Conservation (phyloP, 1,140 invertebrate species). For the Helicoverpa zea region DNA sequence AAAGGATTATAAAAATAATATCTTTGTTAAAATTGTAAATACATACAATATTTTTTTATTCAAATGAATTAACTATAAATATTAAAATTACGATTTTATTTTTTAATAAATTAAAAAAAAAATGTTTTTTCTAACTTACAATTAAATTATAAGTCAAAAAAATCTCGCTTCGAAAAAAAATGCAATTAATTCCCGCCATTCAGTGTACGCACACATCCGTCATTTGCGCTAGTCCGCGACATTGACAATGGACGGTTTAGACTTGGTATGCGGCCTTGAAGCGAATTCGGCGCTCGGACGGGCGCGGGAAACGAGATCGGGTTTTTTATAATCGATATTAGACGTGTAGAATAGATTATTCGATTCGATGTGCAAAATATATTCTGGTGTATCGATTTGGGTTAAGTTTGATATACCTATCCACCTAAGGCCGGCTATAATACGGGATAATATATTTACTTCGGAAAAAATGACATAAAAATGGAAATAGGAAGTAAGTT, state of each 20-base stretch:
- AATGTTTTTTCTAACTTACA: too few relatives aligned
- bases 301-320: constrained; percentile 78
- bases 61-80: too few relatives aligned
- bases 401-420: constrained; percentile 7
- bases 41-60: too few relatives aligned
- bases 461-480: too few relatives aligned
- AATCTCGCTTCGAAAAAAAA: not conserved
- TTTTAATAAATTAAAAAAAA: too few relatives aligned
- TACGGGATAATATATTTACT: too few relatives aligned
- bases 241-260: constrained; percentile 81
- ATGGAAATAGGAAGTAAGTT: too few relatives aligned
- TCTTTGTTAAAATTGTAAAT: too few relatives aligned
- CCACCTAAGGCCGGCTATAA: too few relatives aligned
- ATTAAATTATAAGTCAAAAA: not conserved
- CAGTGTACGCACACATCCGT: constrained; percentile 68
- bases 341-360: constrained; percentile 69
- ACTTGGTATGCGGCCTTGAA: constrained; percentile 83
- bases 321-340: constrained; percentile 75
- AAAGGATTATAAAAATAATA: too few relatives aligned
- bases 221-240: constrained; percentile 69
- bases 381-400: constrained; percentile 33
- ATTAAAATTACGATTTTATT: too few relatives aligned
- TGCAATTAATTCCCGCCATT: constrained; percentile 9
- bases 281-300: constrained; percentile 77
- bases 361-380: constrained; percentile 47